Conservation (phyloP, 1,140 invertebrate genomes). For the Calephelis virginiensis region DNA sequence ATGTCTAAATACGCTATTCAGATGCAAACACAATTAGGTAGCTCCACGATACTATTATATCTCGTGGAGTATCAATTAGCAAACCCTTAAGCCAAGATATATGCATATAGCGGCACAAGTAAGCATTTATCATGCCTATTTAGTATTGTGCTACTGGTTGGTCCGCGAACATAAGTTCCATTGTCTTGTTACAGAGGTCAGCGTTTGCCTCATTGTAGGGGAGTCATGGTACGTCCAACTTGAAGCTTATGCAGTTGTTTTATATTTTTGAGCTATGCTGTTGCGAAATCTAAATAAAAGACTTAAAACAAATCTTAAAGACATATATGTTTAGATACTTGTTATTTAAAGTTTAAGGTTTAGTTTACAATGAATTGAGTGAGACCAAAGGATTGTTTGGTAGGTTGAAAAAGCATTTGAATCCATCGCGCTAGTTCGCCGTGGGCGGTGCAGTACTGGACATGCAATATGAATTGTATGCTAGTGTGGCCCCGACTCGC, state of each 20-base stretch:
- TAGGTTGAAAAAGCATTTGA: conserved; percentile 39
- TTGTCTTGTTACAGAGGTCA: conserved; percentile 61
- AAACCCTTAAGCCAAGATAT: conserved; percentile 29
- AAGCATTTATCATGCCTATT: conserved; percentile 32
- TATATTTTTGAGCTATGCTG: conserved; percentile 61
- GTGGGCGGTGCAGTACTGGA: conserved; percentile 68
- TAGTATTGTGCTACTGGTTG: conserved; percentile 30
- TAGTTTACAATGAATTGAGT: conserved; percentile 12
- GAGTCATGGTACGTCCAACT: conserved; percentile 53
- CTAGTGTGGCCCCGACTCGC: conserved; percentile 48
- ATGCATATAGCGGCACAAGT: conserved; percentile 25
- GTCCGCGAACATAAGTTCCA: conserved; percentile 39
- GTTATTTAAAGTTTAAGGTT: conserved; percentile 10
- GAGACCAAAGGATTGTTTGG: conserved; percentile 28
- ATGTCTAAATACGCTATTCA: conserved; percentile 27
- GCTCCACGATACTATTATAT: conserved; percentile 26
- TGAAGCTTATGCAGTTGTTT: conserved; percentile 69
- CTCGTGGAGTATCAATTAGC: conserved; percentile 30
- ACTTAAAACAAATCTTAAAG: not conserved
- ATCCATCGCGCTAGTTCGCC: conserved; percentile 54
- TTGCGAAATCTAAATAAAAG: conserved; percentile 21
- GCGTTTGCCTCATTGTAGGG: conserved; percentile 44
- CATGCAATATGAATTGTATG: conserved; percentile 69
- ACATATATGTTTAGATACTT: not conserved
- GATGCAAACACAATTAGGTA: conserved; percentile 31